Conservation (phyloP, 2,888 invertebrate genomes). For the Drosophila phalerata region DNA sequence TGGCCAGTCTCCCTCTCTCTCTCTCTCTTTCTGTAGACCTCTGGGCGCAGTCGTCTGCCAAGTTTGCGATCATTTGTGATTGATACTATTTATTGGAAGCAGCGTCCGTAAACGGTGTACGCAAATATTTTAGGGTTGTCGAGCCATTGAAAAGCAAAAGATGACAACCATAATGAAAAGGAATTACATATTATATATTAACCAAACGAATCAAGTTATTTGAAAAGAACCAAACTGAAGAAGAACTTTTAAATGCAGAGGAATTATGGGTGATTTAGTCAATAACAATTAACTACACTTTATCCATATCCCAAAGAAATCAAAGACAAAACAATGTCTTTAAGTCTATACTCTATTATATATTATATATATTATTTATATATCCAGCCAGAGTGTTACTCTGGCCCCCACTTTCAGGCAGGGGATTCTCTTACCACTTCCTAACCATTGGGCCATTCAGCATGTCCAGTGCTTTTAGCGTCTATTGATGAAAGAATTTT, state of each 20-base stretch:
- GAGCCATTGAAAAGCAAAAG: background rate
- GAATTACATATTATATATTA: too few relatives aligned
- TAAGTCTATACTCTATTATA: too few relatives aligned
- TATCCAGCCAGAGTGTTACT: too few relatives aligned
- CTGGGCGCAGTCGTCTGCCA: constrained; percentile 71
- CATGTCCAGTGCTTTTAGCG: constrained; percentile 27
- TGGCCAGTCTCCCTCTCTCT: constrained; percentile 54
- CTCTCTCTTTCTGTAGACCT: constrained; percentile 43
- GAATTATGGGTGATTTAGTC: too few relatives aligned
- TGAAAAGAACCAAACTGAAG: background rate
- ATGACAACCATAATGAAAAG: background rate
- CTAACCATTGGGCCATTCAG: constrained; percentile 20
- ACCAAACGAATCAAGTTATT: background rate
- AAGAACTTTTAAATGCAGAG: too few relatives aligned
- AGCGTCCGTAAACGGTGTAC: constrained; percentile 49
- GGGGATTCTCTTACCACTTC: background rate
- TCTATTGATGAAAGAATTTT: constrained; percentile 75
- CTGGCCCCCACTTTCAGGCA: background rate
- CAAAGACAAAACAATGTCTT: too few relatives aligned
- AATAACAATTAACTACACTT: too few relatives aligned
- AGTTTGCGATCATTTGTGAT: constrained; percentile 77
- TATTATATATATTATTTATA: too few relatives aligned
- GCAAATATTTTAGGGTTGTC: constrained; percentile 68
- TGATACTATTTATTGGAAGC: constrained; percentile 76
- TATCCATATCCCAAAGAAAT: too few relatives aligned